These are phyloP conservation scores for Troides aeacus DNA, from an alignment of 2,888 invertebrate species.

Conservation along the genomic window DNA sequence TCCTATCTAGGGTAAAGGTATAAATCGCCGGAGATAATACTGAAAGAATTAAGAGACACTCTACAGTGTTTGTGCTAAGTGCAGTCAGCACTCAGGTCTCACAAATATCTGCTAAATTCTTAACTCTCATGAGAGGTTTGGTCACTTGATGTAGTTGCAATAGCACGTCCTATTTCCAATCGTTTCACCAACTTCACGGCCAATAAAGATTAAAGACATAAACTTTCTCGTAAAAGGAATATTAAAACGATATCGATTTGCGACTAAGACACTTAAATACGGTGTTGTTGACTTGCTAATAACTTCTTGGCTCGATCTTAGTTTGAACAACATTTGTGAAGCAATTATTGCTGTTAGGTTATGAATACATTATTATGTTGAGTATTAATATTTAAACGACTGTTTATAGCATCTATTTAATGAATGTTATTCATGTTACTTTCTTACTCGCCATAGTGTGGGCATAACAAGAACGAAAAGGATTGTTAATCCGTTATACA, in stretches of 20 bases:
- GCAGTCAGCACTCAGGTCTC: background rate
- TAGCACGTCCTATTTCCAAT: background rate
- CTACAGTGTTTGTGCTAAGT: too few relatives aligned
- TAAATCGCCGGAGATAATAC: background rate
- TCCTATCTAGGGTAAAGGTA: background rate
- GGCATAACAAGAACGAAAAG: too few relatives aligned
- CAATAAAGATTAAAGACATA: background rate
- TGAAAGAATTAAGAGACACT: background rate
- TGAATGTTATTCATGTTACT: background rate
- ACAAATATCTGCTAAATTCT: background rate
- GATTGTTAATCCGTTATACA: too few relatives aligned
- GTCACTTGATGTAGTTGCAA: background rate
- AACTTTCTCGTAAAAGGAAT: conserved; percentile 1
- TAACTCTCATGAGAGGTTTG: background rate
- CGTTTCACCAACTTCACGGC: background rate
- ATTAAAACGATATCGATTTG: background rate
- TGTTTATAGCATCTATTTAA: background rate
- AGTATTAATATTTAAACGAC: background rate
- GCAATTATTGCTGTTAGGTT: background rate
- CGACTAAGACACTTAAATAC: background rate
- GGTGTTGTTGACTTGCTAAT: conserved; percentile 4
- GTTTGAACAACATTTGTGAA: background rate
- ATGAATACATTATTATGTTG: background rate
- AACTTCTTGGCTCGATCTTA: background rate
- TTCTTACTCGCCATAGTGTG: too few relatives aligned